Evolutionary conservation across 2,797 vertebrate genomes (phyloP).

Genomic region (Cryptoprocta ferox): DNA sequence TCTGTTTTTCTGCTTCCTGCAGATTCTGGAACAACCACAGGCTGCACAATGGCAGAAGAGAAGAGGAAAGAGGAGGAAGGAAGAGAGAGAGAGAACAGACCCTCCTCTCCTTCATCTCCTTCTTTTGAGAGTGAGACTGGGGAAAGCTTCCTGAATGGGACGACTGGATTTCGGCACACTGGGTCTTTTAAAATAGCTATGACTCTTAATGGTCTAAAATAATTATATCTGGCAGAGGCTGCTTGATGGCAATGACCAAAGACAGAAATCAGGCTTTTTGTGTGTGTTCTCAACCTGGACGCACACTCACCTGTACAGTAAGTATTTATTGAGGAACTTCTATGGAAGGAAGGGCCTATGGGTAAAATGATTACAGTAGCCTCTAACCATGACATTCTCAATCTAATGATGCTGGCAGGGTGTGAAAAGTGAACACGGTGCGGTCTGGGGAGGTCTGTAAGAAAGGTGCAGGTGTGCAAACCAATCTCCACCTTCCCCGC

Average conservation of each 20-base stretch:
- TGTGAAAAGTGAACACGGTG: fast-evolving
- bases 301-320: fast-evolving
- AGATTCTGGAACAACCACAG: background rate
- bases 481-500: fast-evolving
- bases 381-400: background rate
- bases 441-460: fast-evolving
- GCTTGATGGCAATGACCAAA: background rate
- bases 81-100: background rate
- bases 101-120: fast-evolving
- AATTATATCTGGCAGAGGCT: background rate
- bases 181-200: background rate
- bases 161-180: background rate
- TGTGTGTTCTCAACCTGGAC: background rate
- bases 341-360: background rate
- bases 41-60: too few relatives aligned
- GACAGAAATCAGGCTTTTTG: background rate
- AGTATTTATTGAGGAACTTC: background rate
- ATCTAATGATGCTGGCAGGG: background rate
- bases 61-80: background rate
- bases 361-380: too few relatives aligned
- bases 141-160: background rate
- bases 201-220: background rate
- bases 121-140: background rate
- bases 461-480: too few relatives aligned
- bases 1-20: background rate